A percentile compares a stretch with the other conserved stretches of the same genome.
These are phyloP conservation scores for Diacarnus erythraeanus DNA, from an alignment of 37 sponge, comb jelly and placozoan species.

Conservation along the genomic window DNA sequence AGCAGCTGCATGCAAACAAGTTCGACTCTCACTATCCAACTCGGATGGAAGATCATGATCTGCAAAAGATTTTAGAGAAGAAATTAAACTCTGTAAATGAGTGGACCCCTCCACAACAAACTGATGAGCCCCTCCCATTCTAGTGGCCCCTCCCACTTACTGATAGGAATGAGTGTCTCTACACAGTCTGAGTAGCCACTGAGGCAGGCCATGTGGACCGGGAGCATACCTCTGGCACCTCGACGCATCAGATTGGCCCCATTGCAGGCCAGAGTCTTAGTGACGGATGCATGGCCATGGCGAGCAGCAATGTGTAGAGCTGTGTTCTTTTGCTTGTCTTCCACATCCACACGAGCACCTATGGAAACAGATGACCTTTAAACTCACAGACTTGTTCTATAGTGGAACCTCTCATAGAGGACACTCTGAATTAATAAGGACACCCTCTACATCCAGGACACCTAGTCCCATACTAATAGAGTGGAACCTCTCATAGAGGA, in stretches of 20 bases:
- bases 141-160: conserved; percentile 27
- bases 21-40: conserved; percentile 63
- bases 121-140: conserved; percentile 23
- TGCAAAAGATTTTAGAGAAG: not conserved
- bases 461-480: too few species aligned
- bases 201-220: conserved; percentile 90
- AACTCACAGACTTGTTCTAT: too few species aligned
- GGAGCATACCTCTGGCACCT: conserved; percentile 82
- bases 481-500: too few species aligned
- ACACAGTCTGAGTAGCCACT: conserved; percentile 88
- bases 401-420: too few species aligned
- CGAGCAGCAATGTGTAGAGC: conserved; percentile 88
- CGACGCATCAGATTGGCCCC: conserved; percentile 59
- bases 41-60: conserved; percentile 36
- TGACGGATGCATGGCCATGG: conserved; percentile 81
- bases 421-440: too few species aligned
- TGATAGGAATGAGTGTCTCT: conserved; percentile 55
- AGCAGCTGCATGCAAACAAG: conserved; percentile 89
- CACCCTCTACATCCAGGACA: too few species aligned
- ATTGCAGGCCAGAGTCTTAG: conserved; percentile 65
- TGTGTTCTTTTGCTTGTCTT: conserved; percentile 78
- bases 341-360: conserved; percentile 78
- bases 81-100: not conserved
- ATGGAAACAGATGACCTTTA: too few species aligned
- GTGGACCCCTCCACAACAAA: too few species aligned